Percentiles rank a stretch among this genome's conserved stretches.
Conservation (phyloP, 2,797 vertebrate species). For the Microcaecilia unicolor region DNA sequence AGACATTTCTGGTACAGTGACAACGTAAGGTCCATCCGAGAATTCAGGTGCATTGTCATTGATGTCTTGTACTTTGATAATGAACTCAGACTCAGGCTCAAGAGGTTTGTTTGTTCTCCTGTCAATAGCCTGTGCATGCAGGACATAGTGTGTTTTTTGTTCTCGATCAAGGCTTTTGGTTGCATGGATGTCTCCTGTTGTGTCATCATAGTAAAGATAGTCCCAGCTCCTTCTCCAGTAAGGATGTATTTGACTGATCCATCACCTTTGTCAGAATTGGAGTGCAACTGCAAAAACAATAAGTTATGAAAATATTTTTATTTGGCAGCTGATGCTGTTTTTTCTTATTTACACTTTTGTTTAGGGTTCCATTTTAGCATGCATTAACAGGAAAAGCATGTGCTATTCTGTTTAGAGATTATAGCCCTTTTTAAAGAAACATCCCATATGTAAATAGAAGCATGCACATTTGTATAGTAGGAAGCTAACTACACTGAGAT, state of each 20-base stretch:
- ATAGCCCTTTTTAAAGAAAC: no score
- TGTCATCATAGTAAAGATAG: conserved; percentile 93
- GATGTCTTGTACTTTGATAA: conserved; percentile 98
- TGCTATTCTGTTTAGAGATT: no score
- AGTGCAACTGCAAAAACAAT: conserved; percentile 77
- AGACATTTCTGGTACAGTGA: conserved; percentile 92
- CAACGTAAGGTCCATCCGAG: conserved; percentile 86
- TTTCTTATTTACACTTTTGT: no score
- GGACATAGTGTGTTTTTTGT: conserved; percentile 88
- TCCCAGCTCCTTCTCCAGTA: conserved; percentile 90
- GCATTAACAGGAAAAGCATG: no score
- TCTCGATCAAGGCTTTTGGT: conserved; percentile 94
- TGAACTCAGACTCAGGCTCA: conserved; percentile 94
- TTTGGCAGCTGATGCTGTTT: no score
- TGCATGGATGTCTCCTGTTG: conserved; percentile 93
- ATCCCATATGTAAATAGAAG: no score
- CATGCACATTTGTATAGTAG: no score
- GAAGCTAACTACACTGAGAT: no score
- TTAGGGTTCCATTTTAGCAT: no score
- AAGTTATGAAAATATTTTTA: no score
- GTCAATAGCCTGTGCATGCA: conserved; percentile 92
- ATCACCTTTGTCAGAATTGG: conserved; percentile 97
- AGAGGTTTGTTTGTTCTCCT: conserved; percentile 87
- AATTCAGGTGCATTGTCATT: conserved; percentile 98
- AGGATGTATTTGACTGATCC: conserved; percentile 95